Evolutionary conservation across 2,113 vertebrate genomes (phyloP), one percentile per base, ranked within the genome.

Genomic region (Anarhynchus alexandrinus): DNA sequence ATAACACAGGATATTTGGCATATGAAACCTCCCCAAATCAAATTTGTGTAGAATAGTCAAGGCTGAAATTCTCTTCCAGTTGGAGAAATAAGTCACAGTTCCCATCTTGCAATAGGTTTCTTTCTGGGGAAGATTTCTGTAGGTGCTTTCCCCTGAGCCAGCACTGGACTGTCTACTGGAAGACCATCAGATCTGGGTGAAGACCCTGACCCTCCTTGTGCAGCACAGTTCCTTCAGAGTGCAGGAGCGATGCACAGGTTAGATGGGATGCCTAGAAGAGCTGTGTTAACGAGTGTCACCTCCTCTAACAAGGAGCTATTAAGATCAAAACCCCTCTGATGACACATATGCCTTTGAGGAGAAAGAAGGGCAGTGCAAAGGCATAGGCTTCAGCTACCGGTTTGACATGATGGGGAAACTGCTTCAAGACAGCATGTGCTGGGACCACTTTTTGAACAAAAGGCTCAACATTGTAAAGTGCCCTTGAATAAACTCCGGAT

Each of bases 351-450:
- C n/a, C 21, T 83, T 9, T 49, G 43, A 12, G 47, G 16, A 43
- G 30, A 42, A 78, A 22, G 29, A 61, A 43, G 38, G 15, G 16
- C 49, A 72, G 18, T 40, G 58, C 42, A 71, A 79, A 88, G 58
- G 2, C 0, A 0, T 9, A 54, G 65, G 29, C 17, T 88, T 51
- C 76, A 88, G 30, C 36, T 57, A 3, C 30, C 62, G 11, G 2
- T 70, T 27, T 5, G 1, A 29, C 0, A 0, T 5, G 57, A 34
- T 40, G 66, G 40, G 54, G 80, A 79, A 86, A 34, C 51, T 83
- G 25, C 55, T 70, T 65, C 54, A 49, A 86, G 45, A 21, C 32
- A 32, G n/a, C 16, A 23, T 0, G 0, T 83, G 32, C 47, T 70
- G 20, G 38, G 15, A 55, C 42, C 3, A 6, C 15, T 67, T 70